phyloP scores from a whole-genome alignment of 2,888 invertebrate genomes.

The Athetis lepigone region DNA sequence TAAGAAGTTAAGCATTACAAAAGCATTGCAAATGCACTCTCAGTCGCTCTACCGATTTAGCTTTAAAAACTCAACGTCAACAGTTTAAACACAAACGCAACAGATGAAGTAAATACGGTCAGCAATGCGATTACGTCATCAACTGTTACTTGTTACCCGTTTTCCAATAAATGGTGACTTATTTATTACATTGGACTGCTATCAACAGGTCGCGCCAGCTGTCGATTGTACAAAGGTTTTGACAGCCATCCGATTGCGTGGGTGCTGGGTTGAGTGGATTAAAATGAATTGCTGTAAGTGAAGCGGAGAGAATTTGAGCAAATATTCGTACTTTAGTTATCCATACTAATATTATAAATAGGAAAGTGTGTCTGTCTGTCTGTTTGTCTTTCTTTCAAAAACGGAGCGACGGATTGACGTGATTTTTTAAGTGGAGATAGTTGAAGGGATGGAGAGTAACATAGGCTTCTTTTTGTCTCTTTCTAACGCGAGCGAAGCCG shows the following conservation, averaged over 20 bases:
- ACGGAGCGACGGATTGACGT: too few relatives aligned
- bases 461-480: too few relatives aligned
- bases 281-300: slow-evolving; percentile 13
- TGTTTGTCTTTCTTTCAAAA: too few relatives aligned
- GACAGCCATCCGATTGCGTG: slow-evolving; percentile 47
- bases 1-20: too few relatives aligned
- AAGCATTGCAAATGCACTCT: too few relatives aligned
- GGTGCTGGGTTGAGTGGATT: slow-evolving; percentile 33
- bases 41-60: too few relatives aligned
- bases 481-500: too few relatives aligned
- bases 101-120: slow-evolving; percentile 13
- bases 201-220: slow-evolving; percentile 66
- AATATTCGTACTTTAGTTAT: background rate
- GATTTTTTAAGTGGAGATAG: too few relatives aligned
- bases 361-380: too few relatives aligned
- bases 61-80: background rate
- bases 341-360: too few relatives aligned
- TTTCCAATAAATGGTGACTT: slow-evolving; percentile 45
- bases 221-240: slow-evolving; percentile 58
- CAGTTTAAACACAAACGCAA: slow-evolving; percentile 26
- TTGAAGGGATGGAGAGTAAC: too few relatives aligned
- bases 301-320: background rate
- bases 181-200: slow-evolving; percentile 40
- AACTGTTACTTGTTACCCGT: slow-evolving; percentile 13
- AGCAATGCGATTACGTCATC: slow-evolving; percentile 18